These are phyloP conservation scores for Cephus rjabovi DNA, from an alignment of 2,888 invertebrate genomes.

Conservation along the genomic window DNA sequence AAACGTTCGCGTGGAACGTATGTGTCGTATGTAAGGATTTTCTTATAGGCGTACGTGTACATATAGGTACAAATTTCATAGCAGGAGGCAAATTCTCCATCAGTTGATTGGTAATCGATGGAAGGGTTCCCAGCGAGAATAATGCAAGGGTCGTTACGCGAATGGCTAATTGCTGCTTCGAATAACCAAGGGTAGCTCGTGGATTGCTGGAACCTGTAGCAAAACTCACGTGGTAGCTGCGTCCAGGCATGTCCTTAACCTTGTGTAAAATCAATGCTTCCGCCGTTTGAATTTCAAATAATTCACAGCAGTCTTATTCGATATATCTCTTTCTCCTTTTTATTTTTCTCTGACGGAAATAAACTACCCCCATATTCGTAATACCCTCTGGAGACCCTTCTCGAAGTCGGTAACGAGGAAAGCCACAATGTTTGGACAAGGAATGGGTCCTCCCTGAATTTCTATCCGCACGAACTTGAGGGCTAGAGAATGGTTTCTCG, in stretches of 20 bases:
- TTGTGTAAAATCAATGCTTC: conserved; percentile 45
- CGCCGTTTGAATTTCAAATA: background rate
- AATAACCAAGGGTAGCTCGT: background rate
- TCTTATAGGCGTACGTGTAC: background rate
- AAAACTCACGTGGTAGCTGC: conserved; percentile 36
- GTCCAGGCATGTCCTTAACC: conserved; percentile 43
- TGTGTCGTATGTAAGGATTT: background rate
- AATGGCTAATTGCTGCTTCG: background rate
- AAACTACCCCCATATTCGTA: background rate
- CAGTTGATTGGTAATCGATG: background rate
- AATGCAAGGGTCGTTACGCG: background rate
- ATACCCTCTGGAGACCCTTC: background rate
- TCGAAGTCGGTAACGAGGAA: conserved; percentile 8
- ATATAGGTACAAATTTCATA: background rate
- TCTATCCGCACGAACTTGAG: background rate
- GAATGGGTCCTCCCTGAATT: conserved; percentile 18
- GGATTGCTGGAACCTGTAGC: background rate
- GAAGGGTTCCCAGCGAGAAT: background rate
- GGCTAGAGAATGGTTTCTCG: conserved; percentile 19
- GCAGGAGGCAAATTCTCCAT: background rate
- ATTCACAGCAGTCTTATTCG: background rate
- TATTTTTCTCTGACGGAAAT: background rate
- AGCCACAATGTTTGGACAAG: conserved; percentile 33
- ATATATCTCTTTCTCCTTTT: background rate
- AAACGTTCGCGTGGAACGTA: background rate